Conservation (phyloP, 1,140 invertebrate genomes). For the Latrodectus geometricus region DNA sequence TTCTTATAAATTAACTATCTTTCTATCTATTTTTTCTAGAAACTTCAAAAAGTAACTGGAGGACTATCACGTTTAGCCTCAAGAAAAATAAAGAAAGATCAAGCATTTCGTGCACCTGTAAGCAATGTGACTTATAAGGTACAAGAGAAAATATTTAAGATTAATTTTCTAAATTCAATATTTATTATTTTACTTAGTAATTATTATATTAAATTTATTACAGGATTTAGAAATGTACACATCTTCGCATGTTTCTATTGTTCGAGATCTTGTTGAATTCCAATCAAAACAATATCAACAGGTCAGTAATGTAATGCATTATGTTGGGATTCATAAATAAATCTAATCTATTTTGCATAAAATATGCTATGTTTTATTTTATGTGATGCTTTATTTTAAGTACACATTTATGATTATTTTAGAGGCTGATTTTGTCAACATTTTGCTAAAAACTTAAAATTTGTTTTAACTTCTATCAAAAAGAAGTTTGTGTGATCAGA, state of each 20-base stretch:
- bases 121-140: conserved; percentile 66
- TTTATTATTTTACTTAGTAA: background rate
- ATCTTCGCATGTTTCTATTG: conserved; percentile 73
- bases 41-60: conserved; percentile 83
- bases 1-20: no score
- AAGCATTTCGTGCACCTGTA: conserved; percentile 72
- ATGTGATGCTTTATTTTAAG: no score
- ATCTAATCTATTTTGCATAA: no score
- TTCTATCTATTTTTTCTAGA: background rate
- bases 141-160: background rate
- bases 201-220: background rate
- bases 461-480: no score
- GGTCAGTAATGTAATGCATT: conserved; percentile 68
- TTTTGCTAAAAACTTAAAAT: no score
- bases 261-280: conserved; percentile 80
- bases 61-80: conserved; percentile 83
- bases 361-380: no score
- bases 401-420: no score
- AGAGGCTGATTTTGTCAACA: no score
- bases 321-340: no score
- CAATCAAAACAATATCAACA: conserved; percentile 79
- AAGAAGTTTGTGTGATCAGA: no score
- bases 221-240: conserved; percentile 70
- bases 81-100: conserved; percentile 80
- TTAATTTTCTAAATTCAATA: background rate